Base-by-base conservation (phyloP, 2,797 vertebrate genomes). In the Ispidina lecontei region DNA sequence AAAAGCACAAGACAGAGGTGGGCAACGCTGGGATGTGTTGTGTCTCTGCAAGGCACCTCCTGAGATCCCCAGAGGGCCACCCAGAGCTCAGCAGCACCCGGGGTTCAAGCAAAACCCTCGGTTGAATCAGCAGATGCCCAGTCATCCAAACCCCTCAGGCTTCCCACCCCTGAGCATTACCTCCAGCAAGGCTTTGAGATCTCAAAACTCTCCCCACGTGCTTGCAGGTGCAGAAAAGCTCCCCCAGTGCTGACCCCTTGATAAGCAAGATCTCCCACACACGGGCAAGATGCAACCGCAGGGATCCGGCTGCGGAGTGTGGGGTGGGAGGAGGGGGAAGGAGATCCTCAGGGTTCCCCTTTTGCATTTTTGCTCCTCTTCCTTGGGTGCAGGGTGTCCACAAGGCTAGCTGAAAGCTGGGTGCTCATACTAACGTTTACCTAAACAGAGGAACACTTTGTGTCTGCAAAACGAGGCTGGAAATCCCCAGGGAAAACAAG, bases 221-320 rank as follows among this genome's bases (percentile, higher is more conserved):
- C 23, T 44, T 9, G 37, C 37, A 84, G 58, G 25, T 54, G 54
- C 16, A 19, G 54, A 62, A 47, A 89, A 78, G 1, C 51, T 83
- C 39, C 12, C 55, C 33, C 26, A 14, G 63, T 3, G 43, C 26
- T 78, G 84, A 78, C 39, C 63, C 68, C 60, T 78, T 0, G 1
- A 13, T 3, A 22, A 73, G 4, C 5, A 29, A 51, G 26, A 8
- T 54, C 41, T 56, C 51, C 85, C n/a, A 12, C 0, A 0, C 35
- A 3, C 0, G 2, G 37, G 4, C 0, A 5, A 71, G 82, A 19
- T 1, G 44, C 37, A 56, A 35, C 55, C 11, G 0, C 59, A 35
- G 55, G 37, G 37, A 11, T 47, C 1, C 47, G 72, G 26, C 47
- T 12, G 25, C 2, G 28, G 23, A 14, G 41, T 1, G 17, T 6